phyloP scores from a whole-genome alignment of 2,113 vertebrate genomes.

The Vireo altiloquus region DNA sequence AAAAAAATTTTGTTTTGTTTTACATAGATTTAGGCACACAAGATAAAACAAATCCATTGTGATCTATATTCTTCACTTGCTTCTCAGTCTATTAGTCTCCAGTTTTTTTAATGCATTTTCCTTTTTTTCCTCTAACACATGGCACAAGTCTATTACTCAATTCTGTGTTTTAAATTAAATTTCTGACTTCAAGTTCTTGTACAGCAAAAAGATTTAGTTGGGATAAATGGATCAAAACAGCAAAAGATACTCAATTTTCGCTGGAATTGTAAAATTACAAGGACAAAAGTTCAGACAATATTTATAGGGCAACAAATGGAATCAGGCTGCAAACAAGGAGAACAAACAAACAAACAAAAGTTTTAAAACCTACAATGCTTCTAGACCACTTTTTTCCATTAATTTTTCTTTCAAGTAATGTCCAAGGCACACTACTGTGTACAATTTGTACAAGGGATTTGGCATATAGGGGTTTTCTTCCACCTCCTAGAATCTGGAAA shows the following conservation, averaged over 20 bases:
- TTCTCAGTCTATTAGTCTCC: background rate
- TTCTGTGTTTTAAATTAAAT: background rate
- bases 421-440: background rate
- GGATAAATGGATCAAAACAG: background rate
- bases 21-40: background rate
- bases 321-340: background rate
- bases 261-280: background rate
- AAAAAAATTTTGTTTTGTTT: background rate
- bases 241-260: background rate
- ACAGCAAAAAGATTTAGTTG: background rate
- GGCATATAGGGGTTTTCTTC: background rate
- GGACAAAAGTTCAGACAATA: background rate
- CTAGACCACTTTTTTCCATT: background rate
- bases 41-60: background rate
- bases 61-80: background rate
- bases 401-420: background rate
- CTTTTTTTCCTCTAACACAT: background rate
- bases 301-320: background rate
- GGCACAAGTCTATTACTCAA: background rate
- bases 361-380: background rate
- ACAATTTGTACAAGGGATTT: background rate
- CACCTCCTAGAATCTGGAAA: background rate
- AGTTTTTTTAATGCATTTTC: background rate
- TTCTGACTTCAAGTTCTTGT: background rate
- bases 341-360: background rate